phyloP scores from a whole-genome alignment of 2,113 vertebrate species.

The Coracopsis vasa region DNA sequence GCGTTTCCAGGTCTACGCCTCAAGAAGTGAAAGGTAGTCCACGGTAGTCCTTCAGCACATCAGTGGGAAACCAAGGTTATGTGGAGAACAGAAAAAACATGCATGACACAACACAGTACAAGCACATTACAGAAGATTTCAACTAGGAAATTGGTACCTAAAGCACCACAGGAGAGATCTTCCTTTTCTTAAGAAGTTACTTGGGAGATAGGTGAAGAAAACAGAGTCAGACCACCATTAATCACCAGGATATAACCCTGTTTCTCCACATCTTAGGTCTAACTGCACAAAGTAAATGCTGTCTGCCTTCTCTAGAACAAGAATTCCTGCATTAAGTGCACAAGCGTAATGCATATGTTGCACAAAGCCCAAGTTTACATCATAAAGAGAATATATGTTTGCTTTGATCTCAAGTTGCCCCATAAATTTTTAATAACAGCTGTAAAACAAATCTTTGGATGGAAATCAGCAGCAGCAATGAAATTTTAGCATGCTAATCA shows the following conservation, averaged over 20 bases:
- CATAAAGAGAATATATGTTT: slow-evolving; percentile 21
- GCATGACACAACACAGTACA: not conserved
- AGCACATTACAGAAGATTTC: not conserved
- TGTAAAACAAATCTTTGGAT: slow-evolving; percentile 21
- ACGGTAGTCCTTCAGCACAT: not conserved
- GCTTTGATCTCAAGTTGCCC: slow-evolving; percentile 26
- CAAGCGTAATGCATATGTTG: not conserved
- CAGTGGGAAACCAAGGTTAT: not conserved
- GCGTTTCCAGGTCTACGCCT: not conserved
- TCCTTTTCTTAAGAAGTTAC: not conserved
- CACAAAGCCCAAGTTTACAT: slow-evolving; percentile 15
- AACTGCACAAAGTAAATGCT: not conserved
- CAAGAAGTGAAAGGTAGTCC: not conserved
- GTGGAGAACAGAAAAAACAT: not conserved
- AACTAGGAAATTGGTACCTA: not conserved
- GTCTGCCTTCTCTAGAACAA: not conserved
- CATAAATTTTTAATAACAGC: slow-evolving; percentile 43
- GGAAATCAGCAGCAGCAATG: not conserved
- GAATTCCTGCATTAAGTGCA: not conserved
- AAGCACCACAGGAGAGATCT: not conserved
- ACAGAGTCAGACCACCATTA: not conserved
- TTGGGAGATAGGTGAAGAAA: not conserved
- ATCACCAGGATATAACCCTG: not conserved
- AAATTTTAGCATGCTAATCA: not conserved
- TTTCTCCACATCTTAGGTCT: not conserved